These are phyloP conservation scores for Pomacea maculata DNA, from an alignment of 1,140 invertebrate species.

Conservation along the genomic window DNA sequence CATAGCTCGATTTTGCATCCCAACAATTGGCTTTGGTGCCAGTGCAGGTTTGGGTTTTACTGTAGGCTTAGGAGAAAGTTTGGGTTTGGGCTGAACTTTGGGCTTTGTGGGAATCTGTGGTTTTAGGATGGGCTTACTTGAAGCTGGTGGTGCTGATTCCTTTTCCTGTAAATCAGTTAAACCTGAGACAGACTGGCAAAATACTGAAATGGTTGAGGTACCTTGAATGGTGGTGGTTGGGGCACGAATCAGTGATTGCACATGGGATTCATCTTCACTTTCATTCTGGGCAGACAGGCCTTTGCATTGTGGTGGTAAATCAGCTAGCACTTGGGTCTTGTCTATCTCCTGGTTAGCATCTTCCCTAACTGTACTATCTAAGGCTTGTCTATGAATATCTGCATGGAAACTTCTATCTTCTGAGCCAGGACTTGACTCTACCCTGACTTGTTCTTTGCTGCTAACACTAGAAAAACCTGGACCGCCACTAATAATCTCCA, in stretches of 20 bases:
- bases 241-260: no score
- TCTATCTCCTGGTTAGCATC: no score
- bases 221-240: neutral
- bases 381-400: no score
- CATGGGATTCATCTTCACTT: no score
- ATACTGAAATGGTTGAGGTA: slow-evolving; percentile 13
- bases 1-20: neutral
- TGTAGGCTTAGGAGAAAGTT: slow-evolving; percentile 45
- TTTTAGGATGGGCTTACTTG: neutral
- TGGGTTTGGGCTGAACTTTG: slow-evolving; percentile 31
- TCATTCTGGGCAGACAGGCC: no score
- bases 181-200: neutral
- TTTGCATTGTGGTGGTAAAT: no score
- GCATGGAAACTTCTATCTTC: no score
- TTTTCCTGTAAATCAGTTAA: neutral
- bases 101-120: slow-evolving; percentile 7
- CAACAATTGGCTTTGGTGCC: slow-evolving; percentile 33
- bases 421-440: no score
- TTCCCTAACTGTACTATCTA: no score
- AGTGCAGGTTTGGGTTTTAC: slow-evolving; percentile 44
- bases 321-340: no score
- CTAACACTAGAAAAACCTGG: slow-evolving; percentile 12
- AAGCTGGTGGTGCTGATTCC: neutral
- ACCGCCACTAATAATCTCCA: slow-evolving; percentile 70
- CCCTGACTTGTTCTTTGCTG: no score